A percentile compares a stretch with the other conserved stretches of the same genome.
Evolutionary conservation across 2,113 vertebrate genomes (phyloP).

Genomic region (Carollia perspicillata): DNA sequence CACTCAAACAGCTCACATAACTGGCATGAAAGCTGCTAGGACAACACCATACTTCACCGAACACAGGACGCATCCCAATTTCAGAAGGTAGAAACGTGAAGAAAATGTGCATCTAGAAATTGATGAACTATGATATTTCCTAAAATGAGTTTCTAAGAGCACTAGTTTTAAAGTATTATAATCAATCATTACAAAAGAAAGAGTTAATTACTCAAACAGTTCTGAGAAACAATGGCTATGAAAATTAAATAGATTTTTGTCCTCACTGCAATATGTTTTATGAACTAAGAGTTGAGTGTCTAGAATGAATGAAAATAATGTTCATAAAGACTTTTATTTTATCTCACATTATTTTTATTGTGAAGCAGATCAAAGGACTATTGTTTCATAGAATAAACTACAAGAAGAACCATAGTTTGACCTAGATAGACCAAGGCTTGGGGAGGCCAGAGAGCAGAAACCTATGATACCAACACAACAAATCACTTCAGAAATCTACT

Average conservation of each 20-base stretch:
- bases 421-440: not conserved
- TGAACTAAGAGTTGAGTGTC: not conserved
- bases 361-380: not conserved
- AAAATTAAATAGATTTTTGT: slow-evolving; percentile 11
- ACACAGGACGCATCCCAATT: not conserved
- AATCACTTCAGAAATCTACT: not conserved
- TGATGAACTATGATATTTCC: not conserved
- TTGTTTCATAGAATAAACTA: not conserved
- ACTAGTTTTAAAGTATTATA: not conserved
- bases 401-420: not conserved
- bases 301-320: not conserved
- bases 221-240: not conserved
- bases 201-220: not conserved
- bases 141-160: not conserved
- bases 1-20: not conserved
- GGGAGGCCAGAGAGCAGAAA: not conserved
- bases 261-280: not conserved
- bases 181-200: not conserved
- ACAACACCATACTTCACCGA: not conserved
- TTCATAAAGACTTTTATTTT: not conserved
- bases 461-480: not conserved
- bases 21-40: not conserved
- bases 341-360: not conserved
- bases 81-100: not conserved
- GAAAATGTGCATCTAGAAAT: not conserved